Conservation (phyloP, 2,113 vertebrate genomes). For the Colistium nudipinnis region DNA sequence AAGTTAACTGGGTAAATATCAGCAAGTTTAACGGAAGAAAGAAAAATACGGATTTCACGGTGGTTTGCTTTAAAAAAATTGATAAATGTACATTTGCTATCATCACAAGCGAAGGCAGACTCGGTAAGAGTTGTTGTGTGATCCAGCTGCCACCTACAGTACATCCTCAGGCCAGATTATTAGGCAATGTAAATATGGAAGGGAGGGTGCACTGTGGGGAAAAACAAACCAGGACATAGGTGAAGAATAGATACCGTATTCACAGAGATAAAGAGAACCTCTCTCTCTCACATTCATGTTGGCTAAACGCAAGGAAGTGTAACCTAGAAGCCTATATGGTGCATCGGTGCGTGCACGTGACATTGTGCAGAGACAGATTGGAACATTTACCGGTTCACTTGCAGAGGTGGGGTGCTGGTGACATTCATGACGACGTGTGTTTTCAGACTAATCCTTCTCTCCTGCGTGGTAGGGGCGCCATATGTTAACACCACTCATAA, state of each 20-base stretch:
- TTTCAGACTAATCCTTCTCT: conserved; percentile 14
- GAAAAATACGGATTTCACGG: neutral
- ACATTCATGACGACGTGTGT: neutral
- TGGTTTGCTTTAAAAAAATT: neutral
- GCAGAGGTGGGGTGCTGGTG: neutral
- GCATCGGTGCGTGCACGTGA: neutral
- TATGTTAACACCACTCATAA: conserved; percentile 5
- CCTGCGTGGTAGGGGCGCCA: neutral
- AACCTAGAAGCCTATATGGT: neutral
- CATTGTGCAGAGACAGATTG: neutral
- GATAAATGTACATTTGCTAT: neutral
- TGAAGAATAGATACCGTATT: too few relatives aligned
- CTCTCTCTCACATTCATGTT: too few relatives aligned
- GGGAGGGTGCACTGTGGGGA: too few relatives aligned
- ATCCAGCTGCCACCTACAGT: too few relatives aligned
- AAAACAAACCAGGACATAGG: too few relatives aligned
- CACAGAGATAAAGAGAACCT: too few relatives aligned
- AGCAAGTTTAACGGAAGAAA: neutral
- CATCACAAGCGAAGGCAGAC: too few relatives aligned
- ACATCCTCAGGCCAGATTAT: too few relatives aligned
- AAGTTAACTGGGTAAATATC: neutral
- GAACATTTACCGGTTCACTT: neutral
- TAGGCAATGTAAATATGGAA: too few relatives aligned
- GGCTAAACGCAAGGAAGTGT: neutral
- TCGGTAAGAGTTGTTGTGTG: too few relatives aligned